phyloP scores from a whole-genome alignment of 2,888 invertebrate species.

The Limnephilus marmoratus region DNA sequence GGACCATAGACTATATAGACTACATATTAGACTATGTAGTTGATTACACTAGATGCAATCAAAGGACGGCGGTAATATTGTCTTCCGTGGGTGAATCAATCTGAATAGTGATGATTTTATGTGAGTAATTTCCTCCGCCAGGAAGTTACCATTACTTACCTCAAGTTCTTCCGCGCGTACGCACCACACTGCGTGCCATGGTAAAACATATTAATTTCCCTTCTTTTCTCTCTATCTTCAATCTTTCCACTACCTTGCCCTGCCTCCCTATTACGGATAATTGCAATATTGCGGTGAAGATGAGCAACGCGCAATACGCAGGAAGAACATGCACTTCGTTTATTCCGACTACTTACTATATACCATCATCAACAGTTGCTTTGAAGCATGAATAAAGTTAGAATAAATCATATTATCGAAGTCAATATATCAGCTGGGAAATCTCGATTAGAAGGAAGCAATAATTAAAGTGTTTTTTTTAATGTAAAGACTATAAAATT shows the following conservation, averaged over 20 bases:
- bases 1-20: too few species aligned
- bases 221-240: background rate
- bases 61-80: background rate
- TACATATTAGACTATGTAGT: too few species aligned
- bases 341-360: background rate
- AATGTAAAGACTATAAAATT: too few species aligned
- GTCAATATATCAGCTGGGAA: too few species aligned
- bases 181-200: background rate
- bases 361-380: background rate
- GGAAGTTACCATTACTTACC: background rate
- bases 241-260: slow-evolving; percentile 7
- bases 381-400: background rate
- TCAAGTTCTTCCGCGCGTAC: background rate
- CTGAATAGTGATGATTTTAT: background rate
- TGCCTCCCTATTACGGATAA: background rate
- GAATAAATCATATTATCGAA: too few species aligned
- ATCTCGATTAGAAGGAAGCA: too few species aligned
- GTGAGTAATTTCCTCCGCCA: background rate
- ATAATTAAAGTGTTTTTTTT: too few species aligned
- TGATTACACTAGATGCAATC: background rate
- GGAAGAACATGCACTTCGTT: background rate
- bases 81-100: background rate
- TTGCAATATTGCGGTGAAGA: slow-evolving; percentile 7
- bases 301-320: background rate
- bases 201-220: slow-evolving; percentile 2